Evolutionary conservation across 2,888 invertebrate species (phyloP).

Genomic region (Meta bourneti): DNA sequence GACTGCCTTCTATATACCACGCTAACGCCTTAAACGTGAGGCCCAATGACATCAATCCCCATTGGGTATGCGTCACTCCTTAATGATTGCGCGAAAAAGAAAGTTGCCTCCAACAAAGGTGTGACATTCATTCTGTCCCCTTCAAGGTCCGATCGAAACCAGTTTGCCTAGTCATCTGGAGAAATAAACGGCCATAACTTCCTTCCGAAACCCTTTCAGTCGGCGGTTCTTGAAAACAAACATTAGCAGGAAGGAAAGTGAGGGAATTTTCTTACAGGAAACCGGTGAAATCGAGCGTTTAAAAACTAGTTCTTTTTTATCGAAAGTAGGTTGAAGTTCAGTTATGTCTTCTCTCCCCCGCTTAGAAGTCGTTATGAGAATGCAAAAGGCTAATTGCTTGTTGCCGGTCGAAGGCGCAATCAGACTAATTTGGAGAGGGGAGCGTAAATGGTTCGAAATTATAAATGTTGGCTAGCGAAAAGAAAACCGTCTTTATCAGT

Average conservation of each 20-base stretch:
- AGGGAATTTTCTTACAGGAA: neutral
- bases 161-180: slow-evolving; percentile 44
- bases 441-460: neutral
- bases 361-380: neutral
- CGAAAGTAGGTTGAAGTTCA: neutral
- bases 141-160: slow-evolving; percentile 45
- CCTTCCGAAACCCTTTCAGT: neutral
- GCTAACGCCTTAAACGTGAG: neutral
- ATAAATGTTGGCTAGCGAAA: neutral
- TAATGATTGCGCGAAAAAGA: slow-evolving; percentile 35
- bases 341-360: neutral
- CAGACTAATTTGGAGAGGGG: neutral
- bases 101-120: neutral
- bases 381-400: neutral
- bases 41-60: slow-evolving; percentile 7
- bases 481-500: neutral
- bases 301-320: neutral
- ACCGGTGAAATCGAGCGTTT: neutral
- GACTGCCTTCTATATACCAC: neutral
- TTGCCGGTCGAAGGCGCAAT: neutral
- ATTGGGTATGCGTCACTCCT: slow-evolving; percentile 36
- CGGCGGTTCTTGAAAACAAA: neutral
- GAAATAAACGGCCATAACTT: neutral
- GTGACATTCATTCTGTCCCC: slow-evolving; percentile 24
- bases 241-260: neutral